Evolutionary conservation across 2,888 invertebrate genomes (phyloP), one percentile per base, ranked within the genome.

Genomic region (Crepidodera aurea): DNA sequence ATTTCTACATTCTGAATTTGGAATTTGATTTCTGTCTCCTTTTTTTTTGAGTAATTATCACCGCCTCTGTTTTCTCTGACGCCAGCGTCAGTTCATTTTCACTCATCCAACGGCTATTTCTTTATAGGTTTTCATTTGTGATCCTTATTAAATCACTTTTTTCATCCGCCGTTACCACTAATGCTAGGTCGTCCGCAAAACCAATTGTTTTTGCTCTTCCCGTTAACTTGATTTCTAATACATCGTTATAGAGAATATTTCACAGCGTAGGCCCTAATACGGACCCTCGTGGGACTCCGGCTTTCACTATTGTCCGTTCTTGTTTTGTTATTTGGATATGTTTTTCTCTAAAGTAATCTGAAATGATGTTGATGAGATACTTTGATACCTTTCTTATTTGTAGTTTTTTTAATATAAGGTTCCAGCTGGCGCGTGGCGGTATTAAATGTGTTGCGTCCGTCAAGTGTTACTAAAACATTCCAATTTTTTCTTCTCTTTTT

Each of bases 391-490:
- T 34, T 12, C 19, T 48, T 25, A 39, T 32, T 8, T 6, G 3
- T 34, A 67, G 39, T 12, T 29, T 46, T 12, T 19, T 32, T 6
- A 67, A 12, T n/a, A 68, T 68, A 1, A n/a, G 39, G 0, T 10
- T 8, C 58, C 63, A 65, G 1, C 19, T 37, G n/a, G 60, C 65
- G 1, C 0, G 19, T 37, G n/a, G 60, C 65, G 1, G 55, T 53
- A 37, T 68, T 68, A 27, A 68, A 67, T 1, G 67, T 65, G n/a
- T 67, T 67, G 27, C 59, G 51, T 1, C 67, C 46, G 37, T 67
- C 63, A 2, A 67, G 12, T 10, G 59, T 39, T 19, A 51, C 18
- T 12, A 53, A 4, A 1, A 16, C 42, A 2, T 12, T 10, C 42
- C 42, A 42, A 12, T 6, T 16, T 8, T 5, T 42, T 1, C 6